A percentile compares a stretch with the other conserved stretches of the same genome.
Conservation (phyloP, 2,113 vertebrate species). For the Pteruthius melanotis region DNA sequence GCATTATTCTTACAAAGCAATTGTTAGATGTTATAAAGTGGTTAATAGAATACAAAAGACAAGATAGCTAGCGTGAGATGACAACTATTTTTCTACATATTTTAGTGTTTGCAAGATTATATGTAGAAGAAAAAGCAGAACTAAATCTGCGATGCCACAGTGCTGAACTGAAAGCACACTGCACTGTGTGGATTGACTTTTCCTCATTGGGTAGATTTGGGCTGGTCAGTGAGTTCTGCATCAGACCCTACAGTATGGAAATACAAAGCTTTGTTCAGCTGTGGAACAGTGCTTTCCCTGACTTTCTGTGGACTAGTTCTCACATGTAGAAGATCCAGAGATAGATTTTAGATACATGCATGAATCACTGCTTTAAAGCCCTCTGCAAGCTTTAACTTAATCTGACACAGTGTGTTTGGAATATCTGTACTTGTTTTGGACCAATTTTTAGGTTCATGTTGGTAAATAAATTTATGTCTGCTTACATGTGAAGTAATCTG, state of each 20-base stretch:
- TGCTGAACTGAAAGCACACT: not conserved
- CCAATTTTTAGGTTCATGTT: not conserved
- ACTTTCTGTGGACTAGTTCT: not conserved
- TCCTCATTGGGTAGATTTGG: not conserved
- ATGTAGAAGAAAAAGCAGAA: not conserved
- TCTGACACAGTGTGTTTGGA: not conserved
- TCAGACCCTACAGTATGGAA: not conserved
- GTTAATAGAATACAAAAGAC: not conserved
- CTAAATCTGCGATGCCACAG: not conserved
- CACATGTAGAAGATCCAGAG: not conserved
- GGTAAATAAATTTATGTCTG: not conserved
- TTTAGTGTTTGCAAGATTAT: not conserved
- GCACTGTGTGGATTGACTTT: not conserved
- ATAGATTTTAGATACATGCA: not conserved
- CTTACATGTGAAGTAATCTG: not conserved
- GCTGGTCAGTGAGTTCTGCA: not conserved
- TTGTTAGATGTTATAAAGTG: not conserved
- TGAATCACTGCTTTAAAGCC: not conserved
- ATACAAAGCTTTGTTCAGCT: not conserved
- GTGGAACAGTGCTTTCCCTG: not conserved
- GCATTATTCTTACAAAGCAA: not conserved
- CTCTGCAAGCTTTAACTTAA: not conserved
- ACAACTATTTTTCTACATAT: not conserved
- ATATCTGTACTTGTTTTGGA: not conserved
- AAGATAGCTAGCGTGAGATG: not conserved